Evolutionary conservation across 2,113 vertebrate species (phyloP), one percentile per base, ranked within the genome.

Genomic region (Tylochromis polylepis): DNA sequence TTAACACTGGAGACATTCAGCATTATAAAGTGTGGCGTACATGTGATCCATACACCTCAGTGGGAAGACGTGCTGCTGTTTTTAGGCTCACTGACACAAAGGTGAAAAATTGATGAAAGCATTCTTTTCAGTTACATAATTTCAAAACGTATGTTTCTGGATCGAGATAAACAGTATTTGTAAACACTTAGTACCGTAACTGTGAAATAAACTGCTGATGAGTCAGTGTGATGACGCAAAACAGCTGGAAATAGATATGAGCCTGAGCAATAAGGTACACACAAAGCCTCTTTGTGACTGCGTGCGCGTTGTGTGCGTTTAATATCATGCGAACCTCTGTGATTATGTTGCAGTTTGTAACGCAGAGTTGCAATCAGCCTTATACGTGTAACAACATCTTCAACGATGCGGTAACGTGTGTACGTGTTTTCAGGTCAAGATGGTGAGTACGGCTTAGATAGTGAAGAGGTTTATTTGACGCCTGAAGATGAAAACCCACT

Each of bases 401-500:
- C 56, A 41, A 36, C 20, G 34, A 84, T 78, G 79, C 58, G 5
- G 75, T 83, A 81, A 91, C 75, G 78, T 81, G 70, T 81, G 80
- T 85, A 11, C 72, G 34, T 89, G 84, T 86, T 95, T 94, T 79
- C 83, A 95, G 94, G 93, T 95, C 85, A 93, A 93, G 96, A 96
- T 92, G 94, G 96, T 79, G 95, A 90, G 84, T 93, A 93, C 70
- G 95, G 94, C 81, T 94, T 96, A 86, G 93, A 96, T 43, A 95
- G 94, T 84, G 95, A 96, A 91, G 95, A 96, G 90, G 94, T 95
- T 90, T 87, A 88, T 93, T 92, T 96, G 92, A 91, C 89, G 81
- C 95, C 95, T 88, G 95, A 96, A 93, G 95, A 96, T 94, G 96
- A 96, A 95, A 97, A 96, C 92, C 96, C 96, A 87, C 96, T 96